Evolutionary conservation across 2,113 vertebrate species (phyloP).

Genomic region (Cathartes aura): DNA sequence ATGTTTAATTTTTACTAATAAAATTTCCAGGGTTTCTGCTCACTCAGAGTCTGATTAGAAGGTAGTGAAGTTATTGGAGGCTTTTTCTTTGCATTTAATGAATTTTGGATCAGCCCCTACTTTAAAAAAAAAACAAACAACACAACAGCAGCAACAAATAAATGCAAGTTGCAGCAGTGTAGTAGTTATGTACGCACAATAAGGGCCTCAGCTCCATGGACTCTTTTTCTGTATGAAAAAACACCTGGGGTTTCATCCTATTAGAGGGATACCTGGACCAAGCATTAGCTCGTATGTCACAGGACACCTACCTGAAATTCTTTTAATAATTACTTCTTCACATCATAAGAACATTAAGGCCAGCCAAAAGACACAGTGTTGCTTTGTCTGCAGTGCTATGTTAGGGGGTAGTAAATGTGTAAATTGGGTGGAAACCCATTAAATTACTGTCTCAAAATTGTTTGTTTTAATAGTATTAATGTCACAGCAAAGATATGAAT

Average conservation of each 20-base stretch:
- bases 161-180: background rate
- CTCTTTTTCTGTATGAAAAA: background rate
- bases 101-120: background rate
- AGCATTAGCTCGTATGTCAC: background rate
- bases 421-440: conserved; percentile 3
- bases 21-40: conserved; percentile 27
- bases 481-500: background rate
- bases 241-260: background rate
- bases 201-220: background rate
- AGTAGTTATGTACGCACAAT: too few species aligned
- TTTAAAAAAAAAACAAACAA: background rate
- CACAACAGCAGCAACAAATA: background rate
- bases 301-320: background rate
- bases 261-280: background rate
- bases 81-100: background rate
- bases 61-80: background rate
- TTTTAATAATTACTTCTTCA: background rate
- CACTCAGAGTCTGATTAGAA: background rate
- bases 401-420: background rate
- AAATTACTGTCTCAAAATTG: conserved; percentile 8
- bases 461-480: background rate
- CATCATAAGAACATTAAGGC: background rate
- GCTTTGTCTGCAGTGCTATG: background rate
- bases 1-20: conserved; percentile 56
- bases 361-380: background rate